phyloP scores from a whole-genome alignment of 2,113 vertebrate genomes.

The Aegotheles bennettii region DNA sequence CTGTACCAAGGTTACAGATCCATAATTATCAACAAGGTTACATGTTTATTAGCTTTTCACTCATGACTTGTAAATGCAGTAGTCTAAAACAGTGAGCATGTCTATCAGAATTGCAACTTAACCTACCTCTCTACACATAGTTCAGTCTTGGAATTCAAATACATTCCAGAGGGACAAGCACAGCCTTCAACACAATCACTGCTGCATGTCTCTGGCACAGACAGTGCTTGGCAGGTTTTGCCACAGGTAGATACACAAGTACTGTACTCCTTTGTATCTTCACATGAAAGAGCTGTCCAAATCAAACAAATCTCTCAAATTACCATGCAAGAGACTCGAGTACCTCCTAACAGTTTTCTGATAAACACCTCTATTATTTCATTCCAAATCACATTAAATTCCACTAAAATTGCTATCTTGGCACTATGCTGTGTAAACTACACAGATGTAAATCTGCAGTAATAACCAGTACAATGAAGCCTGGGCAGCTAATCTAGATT shows the following conservation, averaged over 20 bases:
- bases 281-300: conserved; percentile 82
- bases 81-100: not conserved
- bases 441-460: conserved; percentile 15
- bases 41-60: not conserved
- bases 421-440: conserved; percentile 8
- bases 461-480: not conserved
- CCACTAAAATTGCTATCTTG: conserved; percentile 38
- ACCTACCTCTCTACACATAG: conserved; percentile 80
- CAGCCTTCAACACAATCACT: conserved; percentile 91
- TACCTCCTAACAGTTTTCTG: not conserved
- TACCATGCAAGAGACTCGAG: not conserved
- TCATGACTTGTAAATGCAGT: not conserved
- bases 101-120: not conserved
- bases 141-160: conserved; percentile 79
- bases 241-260: conserved; percentile 86
- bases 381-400: conserved; percentile 34
- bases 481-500: conserved; percentile 10
- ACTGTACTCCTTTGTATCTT: conserved; percentile 88
- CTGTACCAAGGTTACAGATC: not conserved
- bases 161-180: conserved; percentile 84
- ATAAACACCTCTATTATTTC: conserved; percentile 26
- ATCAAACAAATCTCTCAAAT: conserved; percentile 28
- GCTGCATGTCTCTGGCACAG: conserved; percentile 78
- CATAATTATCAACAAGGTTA: not conserved
- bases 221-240: conserved; percentile 84